A percentile compares a stretch with the other conserved stretches of the same genome.
Conservation (phyloP, 92 coral and sea anemone species). For the Parazoanthus atlanticus region DNA sequence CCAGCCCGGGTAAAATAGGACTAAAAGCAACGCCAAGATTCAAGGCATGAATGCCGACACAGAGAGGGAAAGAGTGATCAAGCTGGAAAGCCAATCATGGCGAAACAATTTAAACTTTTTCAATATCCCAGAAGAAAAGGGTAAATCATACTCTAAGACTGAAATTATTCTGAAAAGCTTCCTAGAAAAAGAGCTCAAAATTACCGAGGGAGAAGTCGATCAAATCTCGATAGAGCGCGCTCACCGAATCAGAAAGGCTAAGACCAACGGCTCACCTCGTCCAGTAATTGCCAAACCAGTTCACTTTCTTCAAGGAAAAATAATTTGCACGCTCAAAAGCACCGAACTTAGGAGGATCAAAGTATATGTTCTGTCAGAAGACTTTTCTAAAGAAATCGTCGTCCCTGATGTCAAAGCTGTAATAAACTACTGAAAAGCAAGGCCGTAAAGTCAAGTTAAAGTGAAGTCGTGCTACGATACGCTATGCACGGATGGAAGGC, state of each 20-base stretch:
- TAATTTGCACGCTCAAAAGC: slow-evolving; percentile 24
- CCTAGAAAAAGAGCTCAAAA: slow-evolving; percentile 19
- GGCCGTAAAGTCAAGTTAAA: too few relatives aligned
- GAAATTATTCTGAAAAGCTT: slow-evolving; percentile 1
- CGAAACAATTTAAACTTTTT: too few relatives aligned
- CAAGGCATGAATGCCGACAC: too few relatives aligned
- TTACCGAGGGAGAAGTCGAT: slow-evolving; percentile 6
- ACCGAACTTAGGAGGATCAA: background rate
- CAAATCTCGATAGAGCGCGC: slow-evolving; percentile 37
- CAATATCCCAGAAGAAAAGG: too few relatives aligned
- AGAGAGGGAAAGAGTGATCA: too few relatives aligned
- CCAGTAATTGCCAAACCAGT: too few relatives aligned
- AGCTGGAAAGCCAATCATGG: too few relatives aligned
- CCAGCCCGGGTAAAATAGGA: too few relatives aligned
- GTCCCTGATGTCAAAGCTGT: slow-evolving; percentile 12
- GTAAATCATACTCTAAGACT: background rate
- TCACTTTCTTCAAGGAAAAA: slow-evolving; percentile 9
- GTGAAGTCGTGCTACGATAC: slow-evolving; percentile 20
- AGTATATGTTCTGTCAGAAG: background rate
- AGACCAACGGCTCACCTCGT: too few relatives aligned
- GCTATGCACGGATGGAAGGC: slow-evolving; percentile 6
- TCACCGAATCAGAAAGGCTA: slow-evolving; percentile 32
- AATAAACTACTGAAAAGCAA: slow-evolving; percentile 12
- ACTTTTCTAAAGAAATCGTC: slow-evolving; percentile 27
- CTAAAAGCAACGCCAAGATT: too few relatives aligned